phyloP scores from a whole-genome alignment of 2,888 invertebrate genomes.

The Thera obeliscata region DNA sequence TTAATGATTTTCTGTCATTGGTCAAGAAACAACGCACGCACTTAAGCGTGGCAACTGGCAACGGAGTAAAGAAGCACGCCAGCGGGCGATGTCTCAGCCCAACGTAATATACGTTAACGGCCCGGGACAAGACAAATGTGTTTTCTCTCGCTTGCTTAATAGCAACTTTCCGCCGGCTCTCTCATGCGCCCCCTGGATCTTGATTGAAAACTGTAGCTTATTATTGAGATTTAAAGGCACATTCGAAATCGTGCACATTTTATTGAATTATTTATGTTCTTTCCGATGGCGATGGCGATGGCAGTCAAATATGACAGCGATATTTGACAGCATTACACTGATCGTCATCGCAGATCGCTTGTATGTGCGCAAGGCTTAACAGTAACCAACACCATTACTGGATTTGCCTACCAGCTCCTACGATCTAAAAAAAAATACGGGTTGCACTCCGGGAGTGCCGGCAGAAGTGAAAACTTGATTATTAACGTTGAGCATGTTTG shows the following conservation, averaged over 20 bases:
- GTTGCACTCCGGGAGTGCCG: too few species aligned
- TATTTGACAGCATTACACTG: too few species aligned
- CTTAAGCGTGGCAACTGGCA: constrained; percentile 57
- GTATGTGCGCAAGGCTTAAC: too few species aligned
- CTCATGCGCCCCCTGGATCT: constrained; percentile 60
- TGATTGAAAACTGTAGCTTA: constrained; percentile 75
- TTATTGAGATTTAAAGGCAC: constrained; percentile 59
- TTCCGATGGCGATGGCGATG: neutral
- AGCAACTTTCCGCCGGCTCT: constrained; percentile 61
- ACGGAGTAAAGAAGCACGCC: constrained; percentile 68
- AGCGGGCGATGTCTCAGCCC: constrained; percentile 74
- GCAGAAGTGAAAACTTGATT: too few species aligned
- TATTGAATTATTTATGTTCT: constrained; percentile 37
- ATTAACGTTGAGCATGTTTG: too few species aligned
- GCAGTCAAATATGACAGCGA: too few species aligned
- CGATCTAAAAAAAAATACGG: too few species aligned
- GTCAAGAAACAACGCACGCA: constrained; percentile 10
- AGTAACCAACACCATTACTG: too few species aligned
- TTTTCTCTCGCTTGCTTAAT: constrained; percentile 79
- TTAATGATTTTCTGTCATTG: constrained; percentile 1
- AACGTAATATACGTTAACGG: constrained; percentile 82
- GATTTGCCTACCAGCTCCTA: too few species aligned
- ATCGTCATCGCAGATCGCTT: too few species aligned
- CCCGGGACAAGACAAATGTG: constrained; percentile 83
- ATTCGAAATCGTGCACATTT: constrained; percentile 26